phyloP scores from a whole-genome alignment of 2,888 invertebrate genomes.

The Harpalus rubripes region DNA sequence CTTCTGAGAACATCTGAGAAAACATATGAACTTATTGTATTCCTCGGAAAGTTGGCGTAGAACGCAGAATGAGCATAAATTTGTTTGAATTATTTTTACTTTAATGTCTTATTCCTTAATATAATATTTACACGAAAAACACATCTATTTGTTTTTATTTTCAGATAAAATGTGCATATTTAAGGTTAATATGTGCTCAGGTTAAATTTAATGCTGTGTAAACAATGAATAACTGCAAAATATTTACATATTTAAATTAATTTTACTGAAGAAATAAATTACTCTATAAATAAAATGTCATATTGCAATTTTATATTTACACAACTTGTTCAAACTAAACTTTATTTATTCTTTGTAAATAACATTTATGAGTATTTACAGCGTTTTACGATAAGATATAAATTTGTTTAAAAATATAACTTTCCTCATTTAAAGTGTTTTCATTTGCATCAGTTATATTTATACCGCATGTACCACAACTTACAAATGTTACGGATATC shows the following conservation, averaged over 20 bases:
- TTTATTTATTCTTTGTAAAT: not conserved
- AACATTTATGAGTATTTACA: not conserved
- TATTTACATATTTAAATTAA: slow-evolving; percentile 23
- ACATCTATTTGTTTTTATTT: slow-evolving; percentile 26
- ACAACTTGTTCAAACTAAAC: not conserved
- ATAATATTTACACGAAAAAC: slow-evolving; percentile 47
- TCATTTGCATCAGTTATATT: too few relatives aligned
- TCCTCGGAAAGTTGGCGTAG: slow-evolving; percentile 13
- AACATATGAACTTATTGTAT: slow-evolving; percentile 45
- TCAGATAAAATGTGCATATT: slow-evolving; percentile 19
- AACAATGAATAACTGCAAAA: slow-evolving; percentile 13
- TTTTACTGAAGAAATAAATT: not conserved
- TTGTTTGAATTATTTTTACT: slow-evolving; percentile 52
- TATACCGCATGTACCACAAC: too few relatives aligned
- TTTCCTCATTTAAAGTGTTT: too few relatives aligned
- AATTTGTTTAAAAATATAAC: too few relatives aligned
- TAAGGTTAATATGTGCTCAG: not conserved
- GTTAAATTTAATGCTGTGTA: slow-evolving; percentile 11
- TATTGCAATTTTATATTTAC: not conserved
- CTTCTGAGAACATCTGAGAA: slow-evolving; percentile 27
- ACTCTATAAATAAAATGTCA: not conserved
- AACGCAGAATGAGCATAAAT: slow-evolving; percentile 21
- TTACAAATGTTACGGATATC: too few relatives aligned
- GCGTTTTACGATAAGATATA: too few relatives aligned
- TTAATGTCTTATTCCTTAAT: slow-evolving; percentile 22